A percentile compares a stretch with the other conserved stretches of the same genome.
Evolutionary conservation across 2,113 vertebrate species (phyloP).

Genomic region (Sprattus sprattus): DNA sequence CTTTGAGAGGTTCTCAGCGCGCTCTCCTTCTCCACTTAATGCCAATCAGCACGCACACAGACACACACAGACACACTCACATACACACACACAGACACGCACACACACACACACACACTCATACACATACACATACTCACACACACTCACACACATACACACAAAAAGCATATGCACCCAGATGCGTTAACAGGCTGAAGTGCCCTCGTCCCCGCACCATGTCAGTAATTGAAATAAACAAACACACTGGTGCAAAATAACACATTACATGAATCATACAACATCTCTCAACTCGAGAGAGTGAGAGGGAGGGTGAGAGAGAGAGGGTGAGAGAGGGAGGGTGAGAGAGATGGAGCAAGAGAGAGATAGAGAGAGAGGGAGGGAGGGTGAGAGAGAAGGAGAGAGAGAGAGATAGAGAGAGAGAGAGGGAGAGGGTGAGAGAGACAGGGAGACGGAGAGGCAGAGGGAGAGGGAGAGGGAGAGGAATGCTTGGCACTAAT

Average conservation of each 20-base stretch:
- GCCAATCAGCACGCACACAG: slow-evolving; percentile 37
- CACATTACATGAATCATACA: slow-evolving; percentile 24
- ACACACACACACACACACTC: not conserved
- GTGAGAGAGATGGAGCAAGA: not conserved
- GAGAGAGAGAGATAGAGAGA: not conserved
- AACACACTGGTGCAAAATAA: slow-evolving; percentile 27
- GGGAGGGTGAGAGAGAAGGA: not conserved
- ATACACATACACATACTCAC: not conserved
- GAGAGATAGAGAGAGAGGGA: not conserved
- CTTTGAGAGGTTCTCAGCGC: slow-evolving; percentile 9
- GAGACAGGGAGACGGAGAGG: not conserved
- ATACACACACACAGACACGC: not conserved
- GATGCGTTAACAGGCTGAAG: slow-evolving; percentile 35
- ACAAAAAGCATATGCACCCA: slow-evolving; percentile 34
- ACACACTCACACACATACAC: not conserved
- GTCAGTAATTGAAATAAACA: slow-evolving; percentile 45
- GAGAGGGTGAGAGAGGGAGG: not conserved
- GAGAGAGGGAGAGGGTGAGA: not conserved
- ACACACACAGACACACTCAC: too few relatives aligned
- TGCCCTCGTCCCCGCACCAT: slow-evolving; percentile 21
- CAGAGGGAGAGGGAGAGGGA: not conserved
- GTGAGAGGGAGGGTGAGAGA: not conserved
- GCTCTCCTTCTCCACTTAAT: slow-evolving; percentile 41
- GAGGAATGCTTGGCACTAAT: not conserved
- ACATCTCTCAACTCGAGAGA: slow-evolving; percentile 11